These are phyloP conservation scores for Zaprionus capensis DNA, from an alignment of 1,140 invertebrate species.

Conservation along the genomic window DNA sequence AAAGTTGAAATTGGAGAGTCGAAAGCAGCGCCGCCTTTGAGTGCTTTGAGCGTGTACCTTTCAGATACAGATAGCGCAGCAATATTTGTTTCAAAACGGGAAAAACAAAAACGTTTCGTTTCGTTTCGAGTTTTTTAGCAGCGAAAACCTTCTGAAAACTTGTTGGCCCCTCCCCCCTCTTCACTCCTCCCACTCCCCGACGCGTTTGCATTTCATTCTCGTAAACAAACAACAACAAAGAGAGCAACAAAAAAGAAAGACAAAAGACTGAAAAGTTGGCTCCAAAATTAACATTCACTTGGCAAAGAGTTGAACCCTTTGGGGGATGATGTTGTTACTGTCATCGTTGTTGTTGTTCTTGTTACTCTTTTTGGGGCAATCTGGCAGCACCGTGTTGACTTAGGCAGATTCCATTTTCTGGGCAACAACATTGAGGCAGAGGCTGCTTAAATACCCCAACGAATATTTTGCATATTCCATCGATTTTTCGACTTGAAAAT, in stretches of 20 bases:
- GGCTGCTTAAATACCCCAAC: conserved; percentile 49
- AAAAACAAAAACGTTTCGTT: conserved; percentile 18
- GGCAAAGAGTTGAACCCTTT: conserved; percentile 40
- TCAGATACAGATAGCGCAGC: conserved; percentile 36
- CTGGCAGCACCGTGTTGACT: conserved; percentile 60
- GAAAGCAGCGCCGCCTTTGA: conserved; percentile 11
- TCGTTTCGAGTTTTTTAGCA: conserved; percentile 15
- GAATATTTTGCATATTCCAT: conserved; percentile 80
- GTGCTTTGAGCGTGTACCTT: conserved; percentile 27
- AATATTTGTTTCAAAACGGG: conserved; percentile 23
- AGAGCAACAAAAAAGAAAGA: conserved; percentile 44
- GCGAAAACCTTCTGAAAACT: conserved; percentile 28
- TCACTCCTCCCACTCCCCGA: background rate
- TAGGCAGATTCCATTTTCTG: conserved; percentile 53
- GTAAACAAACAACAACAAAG: conserved; percentile 28
- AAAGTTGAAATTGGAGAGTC: conserved; percentile 29
- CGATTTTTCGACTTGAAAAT: conserved; percentile 74
- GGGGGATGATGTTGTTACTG: conserved; percentile 23
- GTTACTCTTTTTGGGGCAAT: conserved; percentile 22
- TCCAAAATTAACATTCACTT: conserved; percentile 68
- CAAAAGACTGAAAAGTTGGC: conserved; percentile 31
- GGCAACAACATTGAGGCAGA: conserved; percentile 21
- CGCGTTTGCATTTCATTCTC: conserved; percentile 40
- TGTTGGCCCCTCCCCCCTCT: conserved; percentile 10
- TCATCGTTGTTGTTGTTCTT: conserved; percentile 24